Base-by-base conservation (phyloP, 1,140 invertebrate genomes). In the Aphidius ervi region DNA sequence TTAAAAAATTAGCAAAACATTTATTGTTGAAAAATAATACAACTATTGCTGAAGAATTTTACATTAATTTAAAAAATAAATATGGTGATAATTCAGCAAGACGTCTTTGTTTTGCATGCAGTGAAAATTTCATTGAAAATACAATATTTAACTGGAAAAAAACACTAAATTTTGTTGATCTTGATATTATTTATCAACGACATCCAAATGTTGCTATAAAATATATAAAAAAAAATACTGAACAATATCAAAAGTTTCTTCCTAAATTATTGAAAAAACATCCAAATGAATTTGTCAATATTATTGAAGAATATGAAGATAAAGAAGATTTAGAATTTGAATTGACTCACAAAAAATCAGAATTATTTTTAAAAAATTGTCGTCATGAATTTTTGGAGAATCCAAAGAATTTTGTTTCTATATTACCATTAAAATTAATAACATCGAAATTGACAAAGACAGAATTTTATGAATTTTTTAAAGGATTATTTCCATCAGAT, bases 151-250 rank as follows among this genome's bases (percentile, higher is more conserved):
- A 61, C 5, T 53, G 50, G 0, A 55, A 42, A 48, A 59, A 72
- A 10, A 39, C 61, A 0, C 9, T 74, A 0, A 53, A 63, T 0
- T 5, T 23, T 0, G 62, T 53, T 16, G 37, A 63, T 5, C 9
- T 70, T 0, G 20, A 61, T 4, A 59, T 55, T 8, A 40, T 75
- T 1, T 72, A 64, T 41, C 45, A 48, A 1, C 69, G 55, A 10
- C 68, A 70, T 54, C 74, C 74, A 0, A 20, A 68, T 31, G 20
- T 74, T 1, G 48, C 68, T 1, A 69, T 75, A 3, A 60, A 63
- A 3, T 76, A 73, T 60, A 41, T 74, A 1, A 72, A 63, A 46
- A 16, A 72, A 4, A 47, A 59, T 4, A 62, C 40, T 5, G 37
- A 47, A 37, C 5, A 16, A 10, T 39, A 46, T 16, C 9, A 3